phyloP scores from a whole-genome alignment of 2,888 invertebrate genomes.

The Entomobrya multifasciata region DNA sequence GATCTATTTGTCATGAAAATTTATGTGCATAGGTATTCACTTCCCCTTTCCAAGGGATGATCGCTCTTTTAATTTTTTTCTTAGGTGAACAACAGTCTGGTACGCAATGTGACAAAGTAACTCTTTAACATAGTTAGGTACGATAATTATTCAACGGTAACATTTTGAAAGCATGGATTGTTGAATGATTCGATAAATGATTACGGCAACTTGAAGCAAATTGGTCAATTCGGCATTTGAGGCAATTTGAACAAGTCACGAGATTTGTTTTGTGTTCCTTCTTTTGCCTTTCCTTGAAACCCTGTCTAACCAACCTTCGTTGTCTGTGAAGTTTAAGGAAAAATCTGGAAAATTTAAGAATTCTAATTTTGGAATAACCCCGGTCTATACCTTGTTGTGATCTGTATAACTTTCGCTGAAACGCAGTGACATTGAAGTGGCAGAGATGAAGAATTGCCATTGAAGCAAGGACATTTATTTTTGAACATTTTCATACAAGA shows the following conservation, averaged over 20 bases:
- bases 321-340: too few species aligned
- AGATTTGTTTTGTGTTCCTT: not conserved
- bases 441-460: constrained; percentile 14
- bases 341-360: not conserved
- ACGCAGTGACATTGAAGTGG: constrained; percentile 13
- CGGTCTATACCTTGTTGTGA: not conserved
- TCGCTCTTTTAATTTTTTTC: too few species aligned
- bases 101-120: too few species aligned
- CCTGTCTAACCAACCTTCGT: too few species aligned
- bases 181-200: too few species aligned
- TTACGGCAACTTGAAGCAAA: too few species aligned
- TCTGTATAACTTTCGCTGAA: constrained; percentile 39
- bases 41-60: constrained; percentile 54
- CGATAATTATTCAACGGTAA: too few species aligned
- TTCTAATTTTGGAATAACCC: constrained; percentile 24
- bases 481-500: constrained; percentile 10
- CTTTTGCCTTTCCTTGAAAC: not conserved
- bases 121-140: too few species aligned
- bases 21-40: constrained; percentile 52
- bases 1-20: not conserved
- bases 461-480: constrained; percentile 17
- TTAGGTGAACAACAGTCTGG: too few species aligned
- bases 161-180: too few species aligned
- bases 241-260: too few species aligned
- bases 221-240: too few species aligned